Conservation (phyloP, 2,888 invertebrate genomes). For the Melikaiella ostensackeni region DNA sequence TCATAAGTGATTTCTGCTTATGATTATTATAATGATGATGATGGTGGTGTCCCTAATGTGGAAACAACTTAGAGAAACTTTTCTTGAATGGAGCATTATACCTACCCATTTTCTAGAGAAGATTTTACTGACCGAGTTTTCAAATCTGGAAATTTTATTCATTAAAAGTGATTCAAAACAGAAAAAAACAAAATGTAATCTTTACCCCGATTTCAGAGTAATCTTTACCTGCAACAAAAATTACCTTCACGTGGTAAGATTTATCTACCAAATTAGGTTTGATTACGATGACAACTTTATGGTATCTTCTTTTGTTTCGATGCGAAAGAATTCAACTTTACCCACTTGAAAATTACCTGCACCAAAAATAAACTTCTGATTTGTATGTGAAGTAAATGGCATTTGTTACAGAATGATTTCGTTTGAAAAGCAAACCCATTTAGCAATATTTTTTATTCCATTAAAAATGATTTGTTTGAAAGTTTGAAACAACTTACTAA, state of each 20-base stretch:
- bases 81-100: neutral
- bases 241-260: too few relatives aligned
- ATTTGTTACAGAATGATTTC: neutral
- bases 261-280: too few relatives aligned
- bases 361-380: too few relatives aligned
- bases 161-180: neutral
- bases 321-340: too few relatives aligned
- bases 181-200: too few relatives aligned
- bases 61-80: neutral
- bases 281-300: too few relatives aligned
- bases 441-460: neutral
- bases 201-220: too few relatives aligned
- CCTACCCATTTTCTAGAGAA: neutral
- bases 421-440: neutral
- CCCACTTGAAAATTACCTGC: too few relatives aligned
- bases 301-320: too few relatives aligned
- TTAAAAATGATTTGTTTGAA: neutral
- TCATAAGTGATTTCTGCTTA: constrained; percentile 54
- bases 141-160: neutral
- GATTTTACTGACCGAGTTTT: neutral
- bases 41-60: neutral
- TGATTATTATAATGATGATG: neutral
- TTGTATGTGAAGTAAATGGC: too few relatives aligned
- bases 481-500: neutral
- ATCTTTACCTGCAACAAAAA: too few relatives aligned